phyloP scores from a whole-genome alignment of 1,140 invertebrate species.

The Protaetia brevitarsis region DNA sequence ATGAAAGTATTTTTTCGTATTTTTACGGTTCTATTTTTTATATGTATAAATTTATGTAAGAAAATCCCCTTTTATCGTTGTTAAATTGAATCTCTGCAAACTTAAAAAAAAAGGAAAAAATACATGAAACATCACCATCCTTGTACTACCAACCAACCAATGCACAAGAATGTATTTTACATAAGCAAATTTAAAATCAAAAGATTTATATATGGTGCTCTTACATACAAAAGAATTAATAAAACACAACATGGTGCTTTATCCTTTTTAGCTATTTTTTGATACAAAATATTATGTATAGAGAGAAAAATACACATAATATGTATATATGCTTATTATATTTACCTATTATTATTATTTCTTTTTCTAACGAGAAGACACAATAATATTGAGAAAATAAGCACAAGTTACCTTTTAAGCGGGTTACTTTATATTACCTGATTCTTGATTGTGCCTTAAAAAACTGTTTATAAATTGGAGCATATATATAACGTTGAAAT shows the following conservation, averaged over 20 bases:
- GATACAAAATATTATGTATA: conserved; percentile 8
- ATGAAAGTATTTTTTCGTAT: conserved; percentile 24
- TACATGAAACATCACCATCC: neutral
- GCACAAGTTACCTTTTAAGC: conserved; percentile 23
- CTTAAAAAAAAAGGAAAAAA: neutral
- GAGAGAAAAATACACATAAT: neutral
- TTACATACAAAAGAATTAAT: neutral
- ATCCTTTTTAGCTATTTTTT: conserved; percentile 9
- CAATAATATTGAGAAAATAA: neutral
- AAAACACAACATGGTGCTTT: neutral
- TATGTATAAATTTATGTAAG: conserved; percentile 13
- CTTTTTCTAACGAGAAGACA: neutral
- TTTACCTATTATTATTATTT: neutral
- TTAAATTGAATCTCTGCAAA: neutral
- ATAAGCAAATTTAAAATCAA: neutral
- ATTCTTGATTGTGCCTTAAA: conserved; percentile 30
- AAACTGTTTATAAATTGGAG: conserved; percentile 29
- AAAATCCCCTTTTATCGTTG: too few relatives aligned
- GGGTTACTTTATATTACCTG: conserved; percentile 27
- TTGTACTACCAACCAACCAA: too few relatives aligned
- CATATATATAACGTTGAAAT: conserved; percentile 29
- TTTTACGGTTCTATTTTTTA: conserved; percentile 19
- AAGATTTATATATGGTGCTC: conserved; percentile 1
- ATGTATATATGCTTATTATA: conserved; percentile 11
- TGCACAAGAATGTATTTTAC: too few relatives aligned